A percentile compares a stretch with the other conserved stretches of the same genome.
phyloP scores from a whole-genome alignment of 35 echinoderm and acorn worm species.

The Acanthaster planci region DNA sequence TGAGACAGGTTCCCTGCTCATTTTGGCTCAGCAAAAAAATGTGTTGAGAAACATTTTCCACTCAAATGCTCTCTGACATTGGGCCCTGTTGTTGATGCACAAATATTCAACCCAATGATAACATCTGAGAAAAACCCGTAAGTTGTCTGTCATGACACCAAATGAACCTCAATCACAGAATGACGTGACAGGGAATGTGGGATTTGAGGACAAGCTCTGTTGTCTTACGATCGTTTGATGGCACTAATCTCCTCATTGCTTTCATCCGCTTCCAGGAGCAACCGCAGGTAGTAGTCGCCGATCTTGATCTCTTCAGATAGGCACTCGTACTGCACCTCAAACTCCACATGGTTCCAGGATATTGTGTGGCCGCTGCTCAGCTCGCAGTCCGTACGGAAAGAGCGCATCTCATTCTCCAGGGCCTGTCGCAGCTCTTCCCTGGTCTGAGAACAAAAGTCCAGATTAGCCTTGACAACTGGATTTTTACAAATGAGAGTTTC shows the following conservation, averaged over 20 bases:
- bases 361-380: slow-evolving; percentile 85
- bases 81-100: too few species aligned
- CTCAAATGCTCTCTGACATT: too few species aligned
- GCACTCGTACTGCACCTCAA: slow-evolving; percentile 93
- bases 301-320: slow-evolving; percentile 98
- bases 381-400: slow-evolving; percentile 85
- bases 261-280: slow-evolving; percentile 93
- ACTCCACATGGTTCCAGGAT: slow-evolving; percentile 97
- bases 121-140: too few species aligned
- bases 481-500: background rate
- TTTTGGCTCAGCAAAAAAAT: too few species aligned
- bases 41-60: too few species aligned
- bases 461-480: too few species aligned
- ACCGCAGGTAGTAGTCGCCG: slow-evolving; percentile 93
- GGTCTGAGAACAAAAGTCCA: slow-evolving; percentile 66
- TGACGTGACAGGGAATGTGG: background rate
- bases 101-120: too few species aligned
- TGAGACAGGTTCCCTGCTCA: too few species aligned
- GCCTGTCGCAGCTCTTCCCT: slow-evolving; percentile 90
- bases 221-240: slow-evolving; percentile 96
- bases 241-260: slow-evolving; percentile 89
- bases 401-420: slow-evolving; percentile 95
- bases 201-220: background rate
- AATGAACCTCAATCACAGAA: too few species aligned
- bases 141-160: too few species aligned